These are phyloP conservation scores for Euleptes europaea DNA, from an alignment of 2,113 vertebrate species.

Conservation along the genomic window DNA sequence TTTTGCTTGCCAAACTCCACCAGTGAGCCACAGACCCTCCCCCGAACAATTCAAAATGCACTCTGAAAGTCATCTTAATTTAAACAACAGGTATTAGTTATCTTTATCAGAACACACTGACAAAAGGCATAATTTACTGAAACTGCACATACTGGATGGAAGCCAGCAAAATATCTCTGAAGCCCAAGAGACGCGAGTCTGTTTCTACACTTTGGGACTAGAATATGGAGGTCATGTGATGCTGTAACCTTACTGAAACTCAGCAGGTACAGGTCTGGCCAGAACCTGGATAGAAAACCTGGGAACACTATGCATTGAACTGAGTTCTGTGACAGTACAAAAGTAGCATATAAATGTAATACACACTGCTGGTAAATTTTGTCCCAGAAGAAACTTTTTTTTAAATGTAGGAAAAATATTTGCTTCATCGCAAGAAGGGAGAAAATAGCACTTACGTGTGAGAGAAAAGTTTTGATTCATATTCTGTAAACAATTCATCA, in stretches of 20 bases:
- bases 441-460: conserved; percentile 86
- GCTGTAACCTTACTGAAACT: too few relatives aligned
- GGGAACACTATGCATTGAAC: too few relatives aligned
- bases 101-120: background rate
- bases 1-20: too few relatives aligned
- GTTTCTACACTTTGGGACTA: background rate
- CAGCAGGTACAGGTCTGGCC: too few relatives aligned
- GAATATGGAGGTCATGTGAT: too few relatives aligned
- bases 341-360: background rate
- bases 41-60: background rate
- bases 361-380: background rate
- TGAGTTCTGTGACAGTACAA: background rate
- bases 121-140: background rate
- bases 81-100: background rate
- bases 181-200: background rate
- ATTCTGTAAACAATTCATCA: conserved; percentile 95
- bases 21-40: too few relatives aligned
- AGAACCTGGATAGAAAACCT: too few relatives aligned
- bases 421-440: conserved; percentile 6
- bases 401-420: background rate
- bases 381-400: background rate
- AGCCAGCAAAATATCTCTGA: background rate
- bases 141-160: background rate
- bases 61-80: background rate
- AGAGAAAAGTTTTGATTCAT: conserved; percentile 96